These are phyloP conservation scores for Horisme vitalbata DNA, from an alignment of 2,888 invertebrate species.

Conservation along the genomic window DNA sequence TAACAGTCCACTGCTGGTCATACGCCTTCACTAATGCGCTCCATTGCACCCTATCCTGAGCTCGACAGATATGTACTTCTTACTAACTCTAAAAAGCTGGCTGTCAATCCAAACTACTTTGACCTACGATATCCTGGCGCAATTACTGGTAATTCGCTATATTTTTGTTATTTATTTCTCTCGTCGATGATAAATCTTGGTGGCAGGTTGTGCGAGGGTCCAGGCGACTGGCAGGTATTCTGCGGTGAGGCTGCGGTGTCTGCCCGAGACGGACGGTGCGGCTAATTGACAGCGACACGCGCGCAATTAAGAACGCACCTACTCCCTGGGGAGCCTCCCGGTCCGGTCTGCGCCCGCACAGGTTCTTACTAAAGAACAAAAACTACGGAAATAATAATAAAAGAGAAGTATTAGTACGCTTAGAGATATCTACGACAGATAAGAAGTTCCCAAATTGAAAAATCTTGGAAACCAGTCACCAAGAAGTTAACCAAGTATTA, in stretches of 20 bases:
- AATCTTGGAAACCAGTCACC: too few species aligned
- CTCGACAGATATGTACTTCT: too few species aligned
- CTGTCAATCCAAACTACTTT: conserved; percentile 1
- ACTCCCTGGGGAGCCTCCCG: neutral
- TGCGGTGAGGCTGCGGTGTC: neutral
- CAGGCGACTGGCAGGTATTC: neutral
- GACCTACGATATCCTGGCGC: neutral
- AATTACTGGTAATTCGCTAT: neutral
- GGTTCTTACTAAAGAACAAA: too few species aligned
- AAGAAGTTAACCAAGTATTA: too few species aligned
- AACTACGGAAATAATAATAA: too few species aligned
- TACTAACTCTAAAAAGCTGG: neutral
- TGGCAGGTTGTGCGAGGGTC: conserved; percentile 8
- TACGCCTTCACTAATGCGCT: too few species aligned
- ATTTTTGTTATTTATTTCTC: conserved; percentile 9
- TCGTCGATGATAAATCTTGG: conserved; percentile 7
- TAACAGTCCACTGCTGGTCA: too few species aligned
- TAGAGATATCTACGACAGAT: too few species aligned
- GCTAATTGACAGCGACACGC: conserved; percentile 27
- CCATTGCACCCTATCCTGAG: too few species aligned
- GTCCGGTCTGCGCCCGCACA: too few species aligned
- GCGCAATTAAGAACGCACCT: conserved; percentile 9
- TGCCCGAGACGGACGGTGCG: conserved; percentile 12
- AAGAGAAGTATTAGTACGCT: too few species aligned
- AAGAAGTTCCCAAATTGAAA: too few species aligned